Base-by-base conservation (phyloP, 2,113 vertebrate genomes). In the Phainopepla nitens region DNA sequence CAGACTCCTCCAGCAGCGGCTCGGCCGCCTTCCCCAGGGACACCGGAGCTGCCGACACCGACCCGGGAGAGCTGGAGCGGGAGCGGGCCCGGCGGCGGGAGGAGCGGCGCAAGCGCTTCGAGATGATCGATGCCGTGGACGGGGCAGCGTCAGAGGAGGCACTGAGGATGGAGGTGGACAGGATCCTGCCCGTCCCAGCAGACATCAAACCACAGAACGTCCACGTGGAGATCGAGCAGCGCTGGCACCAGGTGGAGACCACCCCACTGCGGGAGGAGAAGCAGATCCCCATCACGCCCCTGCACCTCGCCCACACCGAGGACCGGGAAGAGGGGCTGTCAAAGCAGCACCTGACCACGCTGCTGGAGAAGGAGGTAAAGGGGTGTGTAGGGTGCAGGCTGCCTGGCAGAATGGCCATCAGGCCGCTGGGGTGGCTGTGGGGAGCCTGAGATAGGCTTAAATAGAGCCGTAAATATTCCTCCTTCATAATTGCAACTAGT, bases 181-280 rank as follows among this genome's bases (percentile, higher is more conserved):
- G 98, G 81, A 96, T 97, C 87, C 86, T 97, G 36, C 96, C 98
- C 0, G 23, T 89, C 28, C 28, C 97, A 3, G 36, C 85, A 0
- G 97, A 98, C 42, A 75, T 92, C 90, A 98, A 96, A 90, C 94
- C 97, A 0, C 98, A 98, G 83, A 98, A 98, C 0, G 98, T 99
- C 57, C 98, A 98, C 1, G 98, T 99, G 86, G 99, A 99, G 97
- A 99, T 99, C 1, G 99, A 99, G 95, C 99, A 99, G 83, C 98
- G 98, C 60, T 99, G 99, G 99, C 99, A 99, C 95, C 99, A 99
- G 88, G 99, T 99, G 93, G 99, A 99, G 97, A 99, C 98, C 35
- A 99, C 99, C 2, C 99, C 99, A 0, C 97, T 99, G 54, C 98
- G 99, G 60, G 99, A 99, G 88, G 99, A 99, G 96, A 99, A 99